Base-by-base conservation (phyloP, 2,888 invertebrate species). In the Hololepta plana region DNA sequence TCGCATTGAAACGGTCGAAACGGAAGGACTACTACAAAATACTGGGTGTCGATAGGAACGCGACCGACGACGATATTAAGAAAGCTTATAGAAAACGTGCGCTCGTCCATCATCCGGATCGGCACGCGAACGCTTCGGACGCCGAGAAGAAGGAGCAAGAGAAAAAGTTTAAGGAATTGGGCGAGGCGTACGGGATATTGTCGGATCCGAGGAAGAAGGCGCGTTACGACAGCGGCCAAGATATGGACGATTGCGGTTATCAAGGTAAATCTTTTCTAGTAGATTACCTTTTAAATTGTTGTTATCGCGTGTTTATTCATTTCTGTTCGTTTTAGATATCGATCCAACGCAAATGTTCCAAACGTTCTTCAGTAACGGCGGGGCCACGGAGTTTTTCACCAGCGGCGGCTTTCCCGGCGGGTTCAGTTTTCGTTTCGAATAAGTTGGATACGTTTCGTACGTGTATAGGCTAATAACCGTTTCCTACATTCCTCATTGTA, bases 11-110 rank as follows among this genome's bases (percentile, higher is more conserved):
- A 51, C 79, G 72, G 48, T 88, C 88, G 3, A 87, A 88, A 56
- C 71, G 90, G 37, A 93, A 93, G 61, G 93, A 95, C 51, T 93
- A 91, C 51, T 93, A 93, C 46, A 91, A 90, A 55, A 88, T 95
- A 39, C 64, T 95, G 30, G 90, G 90, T 3, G 63, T 95, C 8
- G 66, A 71, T 2, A 79, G 80, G 45, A 67, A 58, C 39, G 90
- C 91, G 0, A 70, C 74, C 1, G 84, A 81, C 12, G 88, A 88
- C 45, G 91, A 91, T 43, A 88, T 95, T 30, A 91, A 90, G 49
- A 91, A 88, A 53, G 91, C 91, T 2, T 95, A 95, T 54, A 72
- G 66, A 56, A 87, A 87, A 57, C 65, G 80, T 40, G 93, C 93
- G 0, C 60, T 93, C 30, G 72, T 85, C 6, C 88, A 81, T 55